A percentile compares a stretch with the other conserved stretches of the same genome.
Conservation (phyloP, 2,888 invertebrate genomes). For the Subacronicta megacephala region DNA sequence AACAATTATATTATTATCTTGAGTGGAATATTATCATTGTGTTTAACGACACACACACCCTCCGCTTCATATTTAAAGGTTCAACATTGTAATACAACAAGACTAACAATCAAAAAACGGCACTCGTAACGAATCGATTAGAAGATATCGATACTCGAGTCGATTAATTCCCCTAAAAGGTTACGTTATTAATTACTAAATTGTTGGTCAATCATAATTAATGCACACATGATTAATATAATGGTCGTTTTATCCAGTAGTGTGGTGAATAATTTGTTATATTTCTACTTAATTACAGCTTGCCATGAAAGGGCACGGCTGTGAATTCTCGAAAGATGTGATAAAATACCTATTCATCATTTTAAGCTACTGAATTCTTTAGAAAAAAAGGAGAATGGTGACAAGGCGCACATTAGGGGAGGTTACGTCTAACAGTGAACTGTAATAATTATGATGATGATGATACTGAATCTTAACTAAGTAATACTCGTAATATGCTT, state of each 20-base stretch:
- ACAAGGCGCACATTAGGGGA: no score
- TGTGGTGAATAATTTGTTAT: constrained; percentile 25
- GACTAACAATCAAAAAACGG: constrained; percentile 54
- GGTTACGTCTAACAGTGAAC: no score
- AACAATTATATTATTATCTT: no score
- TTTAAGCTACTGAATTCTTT: no score
- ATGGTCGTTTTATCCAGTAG: constrained; percentile 21
- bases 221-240: constrained; percentile 58
- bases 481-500: no score
- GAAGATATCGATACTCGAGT: constrained; percentile 65
- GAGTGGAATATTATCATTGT: no score
- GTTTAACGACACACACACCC: no score
- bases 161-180: constrained; percentile 68
- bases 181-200: constrained; percentile 71
- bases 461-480: no score
- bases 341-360: no score
- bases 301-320: constrained; percentile 10
- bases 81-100: constrained; percentile 47
- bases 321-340: constrained; percentile 8
- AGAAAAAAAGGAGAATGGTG: no score
- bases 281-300: constrained; percentile 28
- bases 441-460: no score
- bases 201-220: constrained; percentile 71
- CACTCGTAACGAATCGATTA: constrained; percentile 63
- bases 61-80: constrained; percentile 38